phyloP scores from a whole-genome alignment of 2,797 vertebrate species.

The Spizella passerina region DNA sequence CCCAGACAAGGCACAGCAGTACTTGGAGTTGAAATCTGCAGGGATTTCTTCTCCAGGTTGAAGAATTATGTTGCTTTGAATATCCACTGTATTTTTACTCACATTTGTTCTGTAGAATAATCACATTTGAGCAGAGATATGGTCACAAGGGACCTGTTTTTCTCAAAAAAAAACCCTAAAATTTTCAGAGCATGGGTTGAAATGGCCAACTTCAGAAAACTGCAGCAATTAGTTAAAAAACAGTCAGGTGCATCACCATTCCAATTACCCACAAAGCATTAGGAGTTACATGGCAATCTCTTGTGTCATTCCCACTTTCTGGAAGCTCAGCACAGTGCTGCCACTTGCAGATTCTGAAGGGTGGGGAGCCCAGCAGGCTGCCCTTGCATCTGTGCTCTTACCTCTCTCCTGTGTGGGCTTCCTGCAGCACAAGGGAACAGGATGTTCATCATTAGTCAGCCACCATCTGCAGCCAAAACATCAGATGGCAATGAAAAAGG shows the following conservation, averaged over 20 bases:
- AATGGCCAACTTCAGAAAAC: not conserved
- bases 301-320: not conserved
- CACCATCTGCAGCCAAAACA: slow-evolving; percentile 23
- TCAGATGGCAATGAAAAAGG: not conserved
- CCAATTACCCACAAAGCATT: not conserved
- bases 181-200: not conserved
- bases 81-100: not conserved
- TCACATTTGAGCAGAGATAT: not conserved
- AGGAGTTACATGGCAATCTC: not conserved
- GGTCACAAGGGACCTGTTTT: not conserved
- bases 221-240: not conserved
- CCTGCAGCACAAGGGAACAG: slow-evolving; percentile 21
- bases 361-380: not conserved
- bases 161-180: not conserved
- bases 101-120: not conserved
- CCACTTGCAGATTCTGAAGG: not conserved
- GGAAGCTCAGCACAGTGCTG: not conserved
- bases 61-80: not conserved
- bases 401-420: not conserved
- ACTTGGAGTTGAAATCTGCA: not conserved
- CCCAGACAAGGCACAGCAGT: not conserved
- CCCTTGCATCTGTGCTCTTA: not conserved
- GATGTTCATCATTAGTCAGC: not conserved
- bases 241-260: not conserved
- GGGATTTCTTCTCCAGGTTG: not conserved